phyloP scores from a whole-genome alignment of 2,888 invertebrate genomes.

The Phaonia tiefii region DNA sequence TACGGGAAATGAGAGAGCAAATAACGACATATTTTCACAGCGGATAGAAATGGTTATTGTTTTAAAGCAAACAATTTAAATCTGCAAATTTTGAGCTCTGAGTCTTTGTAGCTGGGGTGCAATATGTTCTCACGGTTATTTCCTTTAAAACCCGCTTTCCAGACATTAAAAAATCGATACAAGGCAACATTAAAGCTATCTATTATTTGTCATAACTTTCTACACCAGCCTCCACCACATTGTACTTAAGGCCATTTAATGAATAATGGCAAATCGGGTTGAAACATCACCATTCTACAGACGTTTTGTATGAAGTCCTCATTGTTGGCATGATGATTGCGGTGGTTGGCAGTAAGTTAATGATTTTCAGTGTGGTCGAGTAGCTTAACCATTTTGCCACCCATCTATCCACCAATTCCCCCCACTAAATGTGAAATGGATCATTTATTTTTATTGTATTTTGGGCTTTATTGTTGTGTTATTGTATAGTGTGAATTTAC shows the following conservation, averaged over 20 bases:
- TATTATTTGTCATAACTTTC: too few relatives aligned
- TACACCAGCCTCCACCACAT: background rate
- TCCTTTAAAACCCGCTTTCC: too few relatives aligned
- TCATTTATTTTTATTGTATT: background rate
- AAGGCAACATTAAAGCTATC: too few relatives aligned
- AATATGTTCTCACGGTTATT: too few relatives aligned
- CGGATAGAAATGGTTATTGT: too few relatives aligned
- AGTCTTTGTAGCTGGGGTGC: too few relatives aligned
- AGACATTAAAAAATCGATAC: too few relatives aligned
- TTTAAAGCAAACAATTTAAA: too few relatives aligned
- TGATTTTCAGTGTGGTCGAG: constrained; percentile 18
- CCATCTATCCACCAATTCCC: background rate
- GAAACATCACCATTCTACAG: constrained; percentile 20
- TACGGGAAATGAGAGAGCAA: too few relatives aligned
- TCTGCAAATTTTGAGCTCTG: too few relatives aligned
- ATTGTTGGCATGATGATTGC: background rate
- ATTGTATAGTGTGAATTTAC: background rate
- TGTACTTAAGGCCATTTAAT: constrained; percentile 71
- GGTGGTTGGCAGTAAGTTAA: background rate
- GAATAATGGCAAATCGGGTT: constrained; percentile 71
- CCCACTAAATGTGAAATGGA: background rate
- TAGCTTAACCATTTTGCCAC: background rate
- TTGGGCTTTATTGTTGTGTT: background rate
- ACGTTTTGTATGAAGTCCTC: constrained; percentile 15
- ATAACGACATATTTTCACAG: too few relatives aligned